A percentile compares a stretch with the other conserved stretches of the same genome.
Conservation (phyloP, 2,888 invertebrate species). For the Hydriomena furcata region DNA sequence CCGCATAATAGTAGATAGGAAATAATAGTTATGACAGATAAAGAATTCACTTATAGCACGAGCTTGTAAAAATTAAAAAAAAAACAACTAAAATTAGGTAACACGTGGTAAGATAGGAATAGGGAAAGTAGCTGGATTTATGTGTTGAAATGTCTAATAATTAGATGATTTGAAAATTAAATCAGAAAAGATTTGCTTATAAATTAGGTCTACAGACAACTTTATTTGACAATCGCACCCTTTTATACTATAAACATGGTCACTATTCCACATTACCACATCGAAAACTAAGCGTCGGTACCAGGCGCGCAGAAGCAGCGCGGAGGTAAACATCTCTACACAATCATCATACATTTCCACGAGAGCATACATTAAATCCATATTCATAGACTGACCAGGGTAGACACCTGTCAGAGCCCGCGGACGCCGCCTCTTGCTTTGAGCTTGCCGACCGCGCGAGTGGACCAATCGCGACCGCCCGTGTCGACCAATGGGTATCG, state of each 20-base stretch:
- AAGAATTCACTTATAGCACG: too few relatives aligned
- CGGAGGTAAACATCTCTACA: slow-evolving; percentile 24
- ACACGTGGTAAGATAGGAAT: too few relatives aligned
- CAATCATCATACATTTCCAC: slow-evolving; percentile 31
- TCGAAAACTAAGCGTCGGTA: slow-evolving; percentile 30
- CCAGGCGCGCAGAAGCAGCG: slow-evolving; percentile 30
- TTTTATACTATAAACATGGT: not conserved
- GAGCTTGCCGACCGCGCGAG: slow-evolving; percentile 58
- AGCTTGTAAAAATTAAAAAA: too few relatives aligned
- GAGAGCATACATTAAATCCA: slow-evolving; percentile 50
- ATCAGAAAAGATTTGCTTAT: too few relatives aligned
- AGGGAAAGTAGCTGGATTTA: too few relatives aligned
- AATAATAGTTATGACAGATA: too few relatives aligned
- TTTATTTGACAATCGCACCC: too few relatives aligned
- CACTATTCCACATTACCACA: not conserved
- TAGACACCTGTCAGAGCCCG: slow-evolving; percentile 69
- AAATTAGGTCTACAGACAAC: too few relatives aligned
- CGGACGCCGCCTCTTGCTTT: slow-evolving; percentile 74
- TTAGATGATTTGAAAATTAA: too few relatives aligned
- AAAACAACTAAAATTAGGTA: too few relatives aligned
- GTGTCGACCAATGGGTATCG: slow-evolving; percentile 63
- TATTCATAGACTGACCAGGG: slow-evolving; percentile 63
- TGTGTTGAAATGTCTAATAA: too few relatives aligned
- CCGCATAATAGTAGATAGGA: too few relatives aligned
- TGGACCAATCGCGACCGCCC: slow-evolving; percentile 62